Evolutionary conservation across 2,113 vertebrate species (phyloP), one percentile per base, ranked within the genome.

Genomic region (Sinocyclocheilus grahami): DNA sequence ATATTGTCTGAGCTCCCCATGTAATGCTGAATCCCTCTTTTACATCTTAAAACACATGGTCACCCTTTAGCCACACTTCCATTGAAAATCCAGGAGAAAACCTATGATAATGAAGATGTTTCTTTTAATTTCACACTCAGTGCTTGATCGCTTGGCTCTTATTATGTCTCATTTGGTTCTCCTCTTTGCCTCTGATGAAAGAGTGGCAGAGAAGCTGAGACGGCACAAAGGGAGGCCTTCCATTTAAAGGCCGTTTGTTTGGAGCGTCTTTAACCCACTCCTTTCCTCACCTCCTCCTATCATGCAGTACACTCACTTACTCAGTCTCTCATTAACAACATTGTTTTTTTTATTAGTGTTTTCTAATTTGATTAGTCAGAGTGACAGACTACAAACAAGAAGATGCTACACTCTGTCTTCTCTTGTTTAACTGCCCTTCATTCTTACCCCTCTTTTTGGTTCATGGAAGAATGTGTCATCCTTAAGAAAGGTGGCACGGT

Each of bases 61-160:
- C 90, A 88, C 79, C 89, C 87, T 89, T 86, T 88, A 85, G 86
- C 76, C 82, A 30, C 82, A 51, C 85, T 75, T 85, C 71, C 75
- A 37, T 46, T 58, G 37, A 46, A 24, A 42, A 1, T 83, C 46
- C 22, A 33, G 20, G 74, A 24, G 82, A 88, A 87, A 91, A 93
- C 84, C 94, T 94, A 93, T 93, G 92, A 93, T 95, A 95, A 95
- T 95, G 92, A 95, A 94, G 95, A 95, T 90, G 93, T 94, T 95
- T 95, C 93, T 93, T 95, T 92, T 94, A 92, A 95, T 95, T 96
- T 95, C 94, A 95, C 95, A 95, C 93, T 92, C 85, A 2, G 85
- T 9, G 85, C 92, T 93, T 94, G 94, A 95, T 94, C 82, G 94
- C 93, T 93, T 87, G 93, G 92, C 88, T 92, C 92, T 94, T 93